Percentiles rank a stretch among this genome's conserved stretches.
These are phyloP conservation scores for Piprites chloris DNA, from an alignment of 2,113 vertebrate species.

Conservation along the genomic window DNA sequence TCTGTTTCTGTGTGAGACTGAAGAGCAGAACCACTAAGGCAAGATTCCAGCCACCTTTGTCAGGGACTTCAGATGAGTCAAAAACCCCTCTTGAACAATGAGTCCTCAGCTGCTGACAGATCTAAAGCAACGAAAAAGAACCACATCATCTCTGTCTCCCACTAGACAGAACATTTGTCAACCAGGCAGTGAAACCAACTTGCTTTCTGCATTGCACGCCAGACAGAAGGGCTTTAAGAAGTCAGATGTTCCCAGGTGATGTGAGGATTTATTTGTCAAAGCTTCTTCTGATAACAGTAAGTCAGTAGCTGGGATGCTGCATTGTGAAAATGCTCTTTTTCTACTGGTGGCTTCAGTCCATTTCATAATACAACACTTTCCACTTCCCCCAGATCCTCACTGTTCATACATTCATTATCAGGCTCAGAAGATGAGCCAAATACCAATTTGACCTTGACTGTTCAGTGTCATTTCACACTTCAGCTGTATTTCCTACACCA, in stretches of 20 bases:
- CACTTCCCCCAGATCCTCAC: background rate
- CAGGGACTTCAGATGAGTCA: slow-evolving; percentile 51
- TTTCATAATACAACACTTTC: background rate
- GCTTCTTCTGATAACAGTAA: background rate
- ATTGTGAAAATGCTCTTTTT: background rate
- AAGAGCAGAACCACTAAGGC: background rate
- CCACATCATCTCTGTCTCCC: slow-evolving; percentile 23
- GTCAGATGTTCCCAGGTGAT: slow-evolving; percentile 59
- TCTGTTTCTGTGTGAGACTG: slow-evolving; percentile 28
- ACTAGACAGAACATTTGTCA: slow-evolving; percentile 51
- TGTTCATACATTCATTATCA: background rate
- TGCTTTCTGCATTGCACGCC: slow-evolving; percentile 6
- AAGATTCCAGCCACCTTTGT: slow-evolving; percentile 52
- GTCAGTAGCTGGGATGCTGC: background rate
- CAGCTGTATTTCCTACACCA: background rate
- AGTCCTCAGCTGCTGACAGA: slow-evolving; percentile 56
- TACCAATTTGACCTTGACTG: background rate
- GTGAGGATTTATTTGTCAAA: slow-evolving; percentile 43
- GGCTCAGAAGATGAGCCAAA: background rate
- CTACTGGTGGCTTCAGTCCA: background rate
- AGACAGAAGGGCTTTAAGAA: slow-evolving; percentile 24
- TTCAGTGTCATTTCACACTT: background rate
- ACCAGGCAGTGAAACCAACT: slow-evolving; percentile 22
- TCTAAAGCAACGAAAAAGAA: slow-evolving; percentile 45
- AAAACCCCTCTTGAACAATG: slow-evolving; percentile 34